Evolutionary conservation across 2,797 vertebrate species (phyloP).

Genomic region (Amniataba percoides): DNA sequence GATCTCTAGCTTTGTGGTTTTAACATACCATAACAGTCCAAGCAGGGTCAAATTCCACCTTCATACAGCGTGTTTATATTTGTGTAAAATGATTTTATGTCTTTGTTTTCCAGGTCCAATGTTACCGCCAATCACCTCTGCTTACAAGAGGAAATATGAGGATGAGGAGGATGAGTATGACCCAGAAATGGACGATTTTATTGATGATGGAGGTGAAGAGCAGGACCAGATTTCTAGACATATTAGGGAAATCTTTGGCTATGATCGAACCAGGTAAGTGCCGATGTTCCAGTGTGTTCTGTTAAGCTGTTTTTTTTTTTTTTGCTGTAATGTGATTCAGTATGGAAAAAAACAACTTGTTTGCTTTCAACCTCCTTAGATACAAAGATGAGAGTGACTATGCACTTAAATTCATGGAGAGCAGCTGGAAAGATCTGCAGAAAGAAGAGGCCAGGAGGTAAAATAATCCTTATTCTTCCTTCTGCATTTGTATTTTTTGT

Average conservation of each 20-base stretch:
- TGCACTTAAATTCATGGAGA: constrained; percentile 98
- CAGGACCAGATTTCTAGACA: constrained; percentile 96
- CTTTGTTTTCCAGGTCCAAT: constrained; percentile 76
- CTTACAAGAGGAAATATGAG: constrained; percentile 91
- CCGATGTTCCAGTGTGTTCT: no score
- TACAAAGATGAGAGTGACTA: constrained; percentile 99
- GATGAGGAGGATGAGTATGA: constrained; percentile 94
- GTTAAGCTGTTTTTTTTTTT: not conserved
- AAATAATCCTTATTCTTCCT: not conserved
- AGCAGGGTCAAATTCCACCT: not conserved
- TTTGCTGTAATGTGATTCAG: not conserved
- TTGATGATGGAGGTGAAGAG: constrained; percentile 92
- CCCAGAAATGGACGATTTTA: constrained; percentile 99
- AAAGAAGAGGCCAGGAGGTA: constrained; percentile 98
- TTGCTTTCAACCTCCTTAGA: constrained; percentile 77
- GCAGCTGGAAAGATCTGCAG: constrained; percentile 96
- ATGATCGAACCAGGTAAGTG: constrained; percentile 90
- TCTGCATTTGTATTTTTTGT: constrained; percentile 6
- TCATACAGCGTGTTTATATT: not conserved
- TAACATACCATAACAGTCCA: not conserved
- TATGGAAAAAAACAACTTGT: not conserved
- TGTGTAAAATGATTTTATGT: not conserved
- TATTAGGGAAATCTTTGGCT: constrained; percentile 97
- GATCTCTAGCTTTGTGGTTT: not conserved
- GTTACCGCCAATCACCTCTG: constrained; percentile 87